phyloP scores from a whole-genome alignment of 2,113 vertebrate species.

The Alectura lathami region DNA sequence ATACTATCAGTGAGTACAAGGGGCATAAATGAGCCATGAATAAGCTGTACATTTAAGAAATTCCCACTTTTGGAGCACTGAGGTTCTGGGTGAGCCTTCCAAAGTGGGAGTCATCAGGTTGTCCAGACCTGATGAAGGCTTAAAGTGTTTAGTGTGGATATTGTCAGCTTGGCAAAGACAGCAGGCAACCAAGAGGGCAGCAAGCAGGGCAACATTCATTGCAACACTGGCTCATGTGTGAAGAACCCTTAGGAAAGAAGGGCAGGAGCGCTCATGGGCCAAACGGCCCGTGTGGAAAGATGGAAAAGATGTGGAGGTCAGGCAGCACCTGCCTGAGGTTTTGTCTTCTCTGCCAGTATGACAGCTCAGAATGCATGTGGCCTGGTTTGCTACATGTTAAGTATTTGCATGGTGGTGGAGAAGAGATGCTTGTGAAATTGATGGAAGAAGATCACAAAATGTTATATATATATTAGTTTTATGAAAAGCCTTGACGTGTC shows the following conservation, averaged over 20 bases:
- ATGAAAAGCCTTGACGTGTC: neutral
- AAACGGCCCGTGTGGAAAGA: neutral
- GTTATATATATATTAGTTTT: neutral
- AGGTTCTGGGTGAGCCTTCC: neutral
- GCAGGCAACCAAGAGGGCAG: neutral
- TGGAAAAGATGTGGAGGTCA: neutral
- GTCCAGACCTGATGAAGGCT: accelerated
- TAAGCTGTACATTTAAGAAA: neutral
- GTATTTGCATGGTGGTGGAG: neutral
- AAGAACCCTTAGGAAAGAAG: neutral
- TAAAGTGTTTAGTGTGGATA: neutral
- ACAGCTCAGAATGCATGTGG: neutral
- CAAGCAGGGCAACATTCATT: neutral
- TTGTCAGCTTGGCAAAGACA: neutral
- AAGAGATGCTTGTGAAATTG: neutral
- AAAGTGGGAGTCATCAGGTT: no score
- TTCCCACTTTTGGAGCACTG: neutral
- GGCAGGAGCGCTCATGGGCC: neutral
- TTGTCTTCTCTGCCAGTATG: neutral
- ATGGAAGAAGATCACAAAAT: neutral
- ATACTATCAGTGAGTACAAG: neutral
- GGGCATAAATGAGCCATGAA: neutral
- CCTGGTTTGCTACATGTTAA: neutral
- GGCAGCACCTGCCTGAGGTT: neutral
- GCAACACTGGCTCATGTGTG: neutral